These are phyloP conservation scores for Stichopus chloronotus DNA, from an alignment of 35 echinoderm and acorn worm species.

Conservation along the genomic window DNA sequence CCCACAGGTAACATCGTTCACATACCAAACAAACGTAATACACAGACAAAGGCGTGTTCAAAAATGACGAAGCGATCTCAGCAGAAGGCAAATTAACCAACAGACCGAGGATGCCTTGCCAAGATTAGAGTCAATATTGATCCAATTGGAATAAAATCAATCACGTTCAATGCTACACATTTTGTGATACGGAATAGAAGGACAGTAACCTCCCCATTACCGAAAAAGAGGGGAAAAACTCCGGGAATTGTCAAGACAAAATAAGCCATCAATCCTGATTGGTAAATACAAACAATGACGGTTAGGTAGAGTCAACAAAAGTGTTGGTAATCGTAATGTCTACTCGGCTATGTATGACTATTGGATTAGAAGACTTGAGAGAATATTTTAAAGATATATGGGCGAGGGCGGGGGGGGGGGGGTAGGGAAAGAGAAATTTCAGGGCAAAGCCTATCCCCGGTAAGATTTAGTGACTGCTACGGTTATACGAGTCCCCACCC, in stretches of 20 bases:
- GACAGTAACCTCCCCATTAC: constrained; percentile 34
- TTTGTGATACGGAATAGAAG: constrained; percentile 28
- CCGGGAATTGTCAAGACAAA: neutral
- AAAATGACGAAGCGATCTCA: constrained; percentile 27
- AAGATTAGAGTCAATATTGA: constrained; percentile 48
- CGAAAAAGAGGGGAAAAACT: neutral
- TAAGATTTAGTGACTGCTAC: no score
- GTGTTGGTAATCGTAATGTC: constrained; percentile 7
- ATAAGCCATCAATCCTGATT: constrained; percentile 5
- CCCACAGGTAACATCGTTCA: constrained; percentile 28
- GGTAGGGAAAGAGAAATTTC: neutral
- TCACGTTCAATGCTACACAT: constrained; percentile 44
- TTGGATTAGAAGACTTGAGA: constrained; percentile 22
- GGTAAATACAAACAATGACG: constrained; percentile 23
- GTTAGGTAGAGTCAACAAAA: neutral
- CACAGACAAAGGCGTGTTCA: constrained; percentile 37
- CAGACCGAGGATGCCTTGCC: constrained; percentile 24
- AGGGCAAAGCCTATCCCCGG: no score
- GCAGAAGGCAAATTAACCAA: constrained; percentile 23
- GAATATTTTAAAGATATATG: constrained; percentile 19
- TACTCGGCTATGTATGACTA: neutral
- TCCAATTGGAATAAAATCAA: constrained; percentile 40
- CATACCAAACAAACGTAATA: neutral
- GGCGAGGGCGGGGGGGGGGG: neutral
- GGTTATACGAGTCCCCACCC: no score